These are phyloP conservation scores for Mungos mungo DNA, from an alignment of 2,113 vertebrate genomes.

Conservation along the genomic window DNA sequence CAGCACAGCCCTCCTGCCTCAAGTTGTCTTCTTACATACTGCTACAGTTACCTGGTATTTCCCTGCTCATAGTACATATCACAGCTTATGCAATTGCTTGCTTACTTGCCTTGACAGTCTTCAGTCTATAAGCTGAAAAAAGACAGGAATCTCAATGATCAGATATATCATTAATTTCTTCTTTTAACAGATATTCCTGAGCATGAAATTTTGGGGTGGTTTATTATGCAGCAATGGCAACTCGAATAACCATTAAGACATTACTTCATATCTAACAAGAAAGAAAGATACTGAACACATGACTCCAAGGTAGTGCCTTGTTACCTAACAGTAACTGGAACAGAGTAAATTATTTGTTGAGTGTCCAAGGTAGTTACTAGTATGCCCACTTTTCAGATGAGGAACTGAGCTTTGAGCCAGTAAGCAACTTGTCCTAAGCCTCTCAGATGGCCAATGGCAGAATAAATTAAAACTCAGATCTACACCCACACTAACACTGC, in stretches of 20 bases:
- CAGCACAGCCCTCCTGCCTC: background rate
- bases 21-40: background rate
- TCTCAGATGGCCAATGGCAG: background rate
- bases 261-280: background rate
- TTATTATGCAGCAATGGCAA: constrained; percentile 21
- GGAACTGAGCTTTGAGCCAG: background rate
- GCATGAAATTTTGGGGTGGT: background rate
- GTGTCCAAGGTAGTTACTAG: background rate
- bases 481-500: background rate
- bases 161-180: constrained; percentile 8
- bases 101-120: constrained; percentile 38
- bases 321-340: background rate
- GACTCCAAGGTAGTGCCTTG: background rate
- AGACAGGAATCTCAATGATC: background rate
- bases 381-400: constrained; percentile 7
- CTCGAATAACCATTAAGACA: background rate
- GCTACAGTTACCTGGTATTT: background rate
- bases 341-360: background rate
- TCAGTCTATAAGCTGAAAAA: constrained; percentile 14
- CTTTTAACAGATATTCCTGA: constrained; percentile 37
- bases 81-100: background rate
- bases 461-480: constrained; percentile 37
- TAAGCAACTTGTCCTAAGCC: background rate
- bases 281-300: background rate
- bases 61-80: background rate